phyloP scores from a whole-genome alignment of 2,888 invertebrate genomes.

The Agrotis clavis region DNA sequence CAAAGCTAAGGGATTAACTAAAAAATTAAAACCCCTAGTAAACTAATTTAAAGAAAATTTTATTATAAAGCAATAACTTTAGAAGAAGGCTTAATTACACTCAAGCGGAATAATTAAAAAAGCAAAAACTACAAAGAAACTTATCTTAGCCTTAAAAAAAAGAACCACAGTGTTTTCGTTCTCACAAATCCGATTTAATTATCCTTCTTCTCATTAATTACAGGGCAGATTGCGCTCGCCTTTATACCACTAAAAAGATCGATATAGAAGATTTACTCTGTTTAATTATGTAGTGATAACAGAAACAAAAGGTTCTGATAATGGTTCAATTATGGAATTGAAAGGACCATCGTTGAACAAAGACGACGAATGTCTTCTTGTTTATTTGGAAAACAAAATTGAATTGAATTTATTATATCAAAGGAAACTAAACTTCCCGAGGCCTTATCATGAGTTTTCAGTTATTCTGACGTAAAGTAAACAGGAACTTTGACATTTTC shows the following conservation, averaged over 20 bases:
- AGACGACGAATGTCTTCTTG: too few relatives aligned
- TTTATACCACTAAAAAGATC: slow-evolving; percentile 44
- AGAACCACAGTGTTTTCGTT: slow-evolving; percentile 64
- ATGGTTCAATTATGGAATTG: too few relatives aligned
- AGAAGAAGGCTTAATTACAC: slow-evolving; percentile 33
- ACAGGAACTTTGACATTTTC: too few relatives aligned
- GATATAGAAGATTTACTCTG: slow-evolving; percentile 7
- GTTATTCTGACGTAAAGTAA: too few relatives aligned
- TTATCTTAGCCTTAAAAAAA: slow-evolving; percentile 46
- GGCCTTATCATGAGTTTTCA: too few relatives aligned
- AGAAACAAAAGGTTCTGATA: not conserved
- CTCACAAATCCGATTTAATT: slow-evolving; percentile 79
- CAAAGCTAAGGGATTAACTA: slow-evolving; percentile 3
- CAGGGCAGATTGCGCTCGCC: slow-evolving; percentile 76
- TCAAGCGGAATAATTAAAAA: slow-evolving; percentile 27
- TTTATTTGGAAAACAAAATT: too few relatives aligned
- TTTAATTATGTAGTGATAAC: not conserved
- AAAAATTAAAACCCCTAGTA: slow-evolving; percentile 23
- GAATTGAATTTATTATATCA: too few relatives aligned
- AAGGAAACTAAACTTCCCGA: too few relatives aligned
- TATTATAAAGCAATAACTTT: slow-evolving; percentile 21
- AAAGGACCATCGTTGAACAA: too few relatives aligned
- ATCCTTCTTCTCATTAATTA: slow-evolving; percentile 81
- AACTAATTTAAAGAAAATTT: slow-evolving; percentile 30
- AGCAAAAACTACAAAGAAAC: slow-evolving; percentile 56